Base-by-base conservation (phyloP, 1,140 invertebrate genomes). In the Ptiloglossa arizonensis region DNA sequence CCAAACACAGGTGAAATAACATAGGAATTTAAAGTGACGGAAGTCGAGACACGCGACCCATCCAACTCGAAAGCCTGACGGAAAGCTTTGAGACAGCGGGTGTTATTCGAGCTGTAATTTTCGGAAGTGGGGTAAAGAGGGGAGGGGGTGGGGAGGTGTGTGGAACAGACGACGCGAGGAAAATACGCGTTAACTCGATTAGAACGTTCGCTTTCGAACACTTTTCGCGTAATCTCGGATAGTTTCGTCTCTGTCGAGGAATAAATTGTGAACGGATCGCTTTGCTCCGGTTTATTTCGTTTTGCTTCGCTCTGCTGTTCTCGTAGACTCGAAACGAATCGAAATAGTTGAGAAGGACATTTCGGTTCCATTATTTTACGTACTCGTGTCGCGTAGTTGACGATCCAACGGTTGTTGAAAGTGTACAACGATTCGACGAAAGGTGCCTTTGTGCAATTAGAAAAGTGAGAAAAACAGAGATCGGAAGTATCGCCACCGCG, bases 121-220 rank as follows among this genome's bases (percentile, higher is more conserved):
- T n/a, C n/a, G n/a, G n/a, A n/a, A n/a, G n/a, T n/a, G n/a, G n/a
- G n/a, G n/a, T n/a, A n/a, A n/a, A n/a, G n/a, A n/a, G n/a, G n/a
- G n/a, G n/a, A n/a, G n/a, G n/a, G n/a, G n/a, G n/a, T n/a, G n/a
- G n/a, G n/a, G n/a, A n/a, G n/a, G n/a, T n/a, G n/a, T n/a, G n/a
- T n/a, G n/a, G 17, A 56, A 22, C 35, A 50, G 9, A 5, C 29
- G 67, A 69, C 50, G 67, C 67, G 50, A 56, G 67, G 50, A 69
- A 69, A 69, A 38, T 69, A 69, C 66, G 67, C 67, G 54, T 69
- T 69, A 69, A 69, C 67, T 69, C 54, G 50, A 69, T 69, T 69
- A 69, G 32, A 69, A 56, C 67, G 35, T 69, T 69, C 67, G 17
- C 9, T 56, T 56, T 69, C 38, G 35, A 35, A 69, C 56, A 41